Base-by-base conservation (phyloP, 1,140 invertebrate genomes). In the Drosophila santomea region DNA sequence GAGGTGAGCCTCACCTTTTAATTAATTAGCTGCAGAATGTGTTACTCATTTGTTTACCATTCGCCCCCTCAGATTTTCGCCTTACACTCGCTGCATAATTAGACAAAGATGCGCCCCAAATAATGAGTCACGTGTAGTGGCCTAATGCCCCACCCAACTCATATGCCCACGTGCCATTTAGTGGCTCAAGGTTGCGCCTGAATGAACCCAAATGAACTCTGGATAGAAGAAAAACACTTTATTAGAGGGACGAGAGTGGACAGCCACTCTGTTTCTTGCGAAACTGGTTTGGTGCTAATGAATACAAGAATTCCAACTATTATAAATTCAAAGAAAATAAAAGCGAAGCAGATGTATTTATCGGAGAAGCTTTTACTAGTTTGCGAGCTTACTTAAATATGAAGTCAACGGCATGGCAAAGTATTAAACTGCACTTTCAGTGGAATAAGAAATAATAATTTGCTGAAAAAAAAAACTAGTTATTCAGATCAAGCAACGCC, bases 121-220 rank as follows among this genome's bases (percentile, higher is more conserved):
- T 72, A 43, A 71, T 72, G 68, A 72, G 43, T 71, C 51, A 72
- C 66, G 44, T 80, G 79, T 67, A 47, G 25, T 51, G 45, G 25
- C 25, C 62, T 43, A 81, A 35, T 39, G 51, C 44, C 25, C 17
- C 36, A 23, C 25, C 23, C 39, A 23, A 23, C 8, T 50, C 1
- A 25, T 15, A 2, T 1, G 14, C 63, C 63, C 67, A 71, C 64
- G 67, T 56, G 66, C 62, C n/a, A 28, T 23, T 14, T n/a, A 35
- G 14, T 25, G 43, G 52, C 67, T 78, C 81, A 85, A 83, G 80
- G 80, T 66, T 81, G 10, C 25, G 38, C 11, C n/a, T 3, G 43
- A 62, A 17, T 68, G 75, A 84, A 79, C 80, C 25, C 52, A 2
- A 69, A 17, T 83, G 60, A 82, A 74, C 80, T 66, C n/a, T 52